Conservation (phyloP, 92 coral and sea anemone genomes). For the Phymanthus crucifer region DNA sequence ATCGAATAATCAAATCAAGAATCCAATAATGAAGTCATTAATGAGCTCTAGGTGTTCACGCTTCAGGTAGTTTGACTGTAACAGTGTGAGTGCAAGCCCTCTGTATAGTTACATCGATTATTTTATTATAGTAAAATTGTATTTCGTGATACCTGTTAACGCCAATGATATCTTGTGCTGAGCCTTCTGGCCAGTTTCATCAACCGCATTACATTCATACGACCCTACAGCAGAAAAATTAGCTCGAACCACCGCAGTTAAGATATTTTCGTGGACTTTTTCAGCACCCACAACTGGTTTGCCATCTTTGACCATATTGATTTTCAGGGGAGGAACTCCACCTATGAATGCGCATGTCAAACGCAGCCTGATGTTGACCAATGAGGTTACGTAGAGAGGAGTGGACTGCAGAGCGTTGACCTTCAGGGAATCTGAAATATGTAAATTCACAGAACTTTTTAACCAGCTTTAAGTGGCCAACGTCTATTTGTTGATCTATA, state of each 20-base stretch:
- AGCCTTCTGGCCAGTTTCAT: slow-evolving; percentile 27
- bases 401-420: slow-evolving; percentile 38
- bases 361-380: slow-evolving; percentile 34
- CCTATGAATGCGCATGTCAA: slow-evolving; percentile 36
- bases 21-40: no score
- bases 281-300: slow-evolving; percentile 5
- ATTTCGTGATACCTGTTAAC: slow-evolving; percentile 23
- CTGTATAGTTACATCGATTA: neutral
- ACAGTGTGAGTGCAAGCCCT: neutral
- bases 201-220: slow-evolving; percentile 44
- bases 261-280: neutral
- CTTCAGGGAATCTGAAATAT: neutral
- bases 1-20: no score
- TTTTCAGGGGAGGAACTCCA: slow-evolving; percentile 45
- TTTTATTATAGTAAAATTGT: no score
- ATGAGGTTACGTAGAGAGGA: slow-evolving; percentile 23
- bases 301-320: slow-evolving; percentile 21
- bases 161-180: slow-evolving; percentile 25
- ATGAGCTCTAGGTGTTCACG: no score
- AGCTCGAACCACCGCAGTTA: slow-evolving; percentile 40
- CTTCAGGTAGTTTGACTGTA: no score
- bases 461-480: no score
- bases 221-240: slow-evolving; percentile 18
- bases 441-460: no score
- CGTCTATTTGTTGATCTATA: no score